Percentiles rank a stretch among this genome's conserved stretches.
These are phyloP conservation scores for Enteromius anoplus DNA, from an alignment of 2,797 vertebrate genomes.

Conservation along the genomic window DNA sequence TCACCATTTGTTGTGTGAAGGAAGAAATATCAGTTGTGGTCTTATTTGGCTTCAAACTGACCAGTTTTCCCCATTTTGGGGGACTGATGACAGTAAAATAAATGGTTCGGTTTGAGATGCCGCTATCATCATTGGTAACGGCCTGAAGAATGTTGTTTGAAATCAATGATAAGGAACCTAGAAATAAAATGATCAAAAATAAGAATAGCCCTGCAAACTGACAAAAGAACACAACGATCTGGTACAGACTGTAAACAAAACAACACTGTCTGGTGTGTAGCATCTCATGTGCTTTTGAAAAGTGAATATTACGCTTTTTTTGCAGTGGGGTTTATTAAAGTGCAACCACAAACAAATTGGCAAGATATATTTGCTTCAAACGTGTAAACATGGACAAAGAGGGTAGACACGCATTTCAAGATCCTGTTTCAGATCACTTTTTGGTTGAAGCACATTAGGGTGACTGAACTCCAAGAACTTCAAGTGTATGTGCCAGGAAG, in stretches of 20 bases:
- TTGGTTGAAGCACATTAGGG: background rate
- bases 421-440: conserved; percentile 26
- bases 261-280: conserved; percentile 16
- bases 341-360: conserved; percentile 9
- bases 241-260: conserved; percentile 39
- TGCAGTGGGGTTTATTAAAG: conserved; percentile 29
- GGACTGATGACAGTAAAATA: conserved; percentile 77
- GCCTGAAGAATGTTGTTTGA: conserved; percentile 79
- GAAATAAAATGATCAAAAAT: background rate
- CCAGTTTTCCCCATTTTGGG: conserved; percentile 84
- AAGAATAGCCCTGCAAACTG: conserved; percentile 26
- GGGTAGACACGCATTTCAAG: background rate
- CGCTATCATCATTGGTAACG: conserved; percentile 83
- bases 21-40: conserved; percentile 76
- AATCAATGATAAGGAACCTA: conserved; percentile 82
- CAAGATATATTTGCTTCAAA: conserved; percentile 18
- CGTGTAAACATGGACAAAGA: background rate
- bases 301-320: conserved; percentile 9
- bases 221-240: conserved; percentile 44
- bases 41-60: conserved; percentile 72
- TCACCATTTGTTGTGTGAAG: conserved; percentile 91
- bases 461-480: background rate
- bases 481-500: background rate
- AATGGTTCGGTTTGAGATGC: conserved; percentile 78
- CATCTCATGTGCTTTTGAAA: conserved; percentile 36